Evolutionary conservation across 2,113 vertebrate genomes (phyloP).

Genomic region (Podarcis muralis): DNA sequence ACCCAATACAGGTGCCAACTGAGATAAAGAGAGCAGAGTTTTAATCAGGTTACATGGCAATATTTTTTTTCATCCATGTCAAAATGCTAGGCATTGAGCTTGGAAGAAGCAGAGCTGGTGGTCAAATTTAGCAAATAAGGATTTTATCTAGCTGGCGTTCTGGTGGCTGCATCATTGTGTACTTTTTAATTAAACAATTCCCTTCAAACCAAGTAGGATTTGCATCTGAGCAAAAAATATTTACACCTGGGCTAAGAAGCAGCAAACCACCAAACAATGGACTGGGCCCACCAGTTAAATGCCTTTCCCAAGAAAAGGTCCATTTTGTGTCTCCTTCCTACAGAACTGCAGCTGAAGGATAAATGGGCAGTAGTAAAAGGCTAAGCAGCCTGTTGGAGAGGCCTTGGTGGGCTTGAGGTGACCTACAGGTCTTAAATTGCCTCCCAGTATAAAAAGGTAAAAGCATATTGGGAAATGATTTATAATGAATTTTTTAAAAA

Average conservation of each 20-base stretch:
- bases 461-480: too few species aligned
- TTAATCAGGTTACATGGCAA: neutral
- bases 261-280: neutral
- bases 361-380: neutral
- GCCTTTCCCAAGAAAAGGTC: neutral
- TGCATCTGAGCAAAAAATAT: neutral
- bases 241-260: neutral
- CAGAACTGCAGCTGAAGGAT: neutral
- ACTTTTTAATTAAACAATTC: neutral
- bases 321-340: neutral
- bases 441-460: neutral
- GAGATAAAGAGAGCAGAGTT: neutral
- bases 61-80: neutral
- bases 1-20: neutral
- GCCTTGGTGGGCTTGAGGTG: neutral
- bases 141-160: neutral
- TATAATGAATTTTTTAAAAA: too few species aligned
- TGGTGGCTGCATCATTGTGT: neutral
- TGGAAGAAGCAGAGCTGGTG: neutral
- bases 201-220: neutral
- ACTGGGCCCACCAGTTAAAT: neutral
- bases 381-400: neutral
- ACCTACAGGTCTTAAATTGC: neutral
- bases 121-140: neutral
- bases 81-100: neutral